Base-by-base conservation (phyloP, 2,797 vertebrate species). In the Mustela erminea region DNA sequence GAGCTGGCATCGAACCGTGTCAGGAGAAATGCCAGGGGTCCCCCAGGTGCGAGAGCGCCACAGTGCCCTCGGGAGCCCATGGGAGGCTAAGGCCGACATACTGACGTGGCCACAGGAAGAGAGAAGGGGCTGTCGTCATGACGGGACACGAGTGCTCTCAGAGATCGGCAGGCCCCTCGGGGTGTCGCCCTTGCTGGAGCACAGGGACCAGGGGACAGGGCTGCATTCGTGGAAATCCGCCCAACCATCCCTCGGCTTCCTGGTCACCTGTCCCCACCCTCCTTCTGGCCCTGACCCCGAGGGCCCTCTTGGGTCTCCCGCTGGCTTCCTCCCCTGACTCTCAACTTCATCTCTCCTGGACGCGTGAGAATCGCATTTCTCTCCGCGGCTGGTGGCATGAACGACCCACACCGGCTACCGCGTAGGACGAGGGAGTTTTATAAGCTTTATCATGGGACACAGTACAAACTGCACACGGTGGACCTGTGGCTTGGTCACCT, bases 321-420 rank as follows among this genome's bases (percentile, higher is more conserved):
- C 4, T 2, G 14, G 23, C 21, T 15, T 78, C 18, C 49, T 12
- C 27, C 27, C 23, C 52, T 25, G 62, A 32, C 18, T 5, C 64
- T 58, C 41, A 32, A 8, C 54, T 14, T 56, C 18, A 9, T 29
- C 70, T 46, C 38, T 27, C 2, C 56, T 82, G 58, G 25, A 12
- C 6, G 82, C 25, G 0, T 46, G 23, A 54, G 13, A 13, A 21
- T 58, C 10, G 1, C 35, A 5, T 9, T 32, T 62, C 18, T 62
- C 41, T 54, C 46, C 4, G 13, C 35, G 4, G 27, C 35, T 1
- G 29, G 23, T 8, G 66, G 20, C 58, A 32, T 14, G 49, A 35
- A 15, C 11, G 3, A 0, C 32, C 32, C 35, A 4, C 6, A 2
- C 5, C 1, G 1, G 52, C 27, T n/a, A 35, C 56, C 14, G 5